Percentiles rank a stretch among this genome's conserved stretches.
Conservation (phyloP, 2,888 invertebrate species). For the Drymonia ruficornis region DNA sequence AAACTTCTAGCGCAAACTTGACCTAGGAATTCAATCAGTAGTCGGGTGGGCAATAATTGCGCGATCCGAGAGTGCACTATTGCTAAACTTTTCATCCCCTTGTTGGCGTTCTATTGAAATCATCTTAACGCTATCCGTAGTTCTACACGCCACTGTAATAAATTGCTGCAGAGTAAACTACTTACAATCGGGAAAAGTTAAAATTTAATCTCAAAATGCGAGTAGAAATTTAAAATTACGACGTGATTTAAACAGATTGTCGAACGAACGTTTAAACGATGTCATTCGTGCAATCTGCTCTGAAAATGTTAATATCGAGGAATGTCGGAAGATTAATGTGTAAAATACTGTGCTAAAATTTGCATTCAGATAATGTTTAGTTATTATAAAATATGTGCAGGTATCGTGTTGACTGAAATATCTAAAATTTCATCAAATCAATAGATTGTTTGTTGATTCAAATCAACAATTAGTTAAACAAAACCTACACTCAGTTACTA, state of each 20-base stretch:
- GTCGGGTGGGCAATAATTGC: conserved; percentile 76
- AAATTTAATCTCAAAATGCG: conserved; percentile 75
- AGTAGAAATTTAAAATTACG: conserved; percentile 66
- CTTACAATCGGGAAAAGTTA: conserved; percentile 70
- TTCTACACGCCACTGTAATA: conserved; percentile 68
- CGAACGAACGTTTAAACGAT: conserved; percentile 40
- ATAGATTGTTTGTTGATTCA: too few species aligned
- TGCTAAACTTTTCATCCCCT: conserved; percentile 74
- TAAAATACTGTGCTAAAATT: conserved; percentile 20
- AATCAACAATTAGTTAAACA: too few species aligned
- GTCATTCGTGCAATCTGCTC: conserved; percentile 47
- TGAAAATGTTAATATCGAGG: conserved; percentile 36
- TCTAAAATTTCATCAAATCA: too few species aligned
- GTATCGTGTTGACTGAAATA: not conserved
- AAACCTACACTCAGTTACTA: too few species aligned
- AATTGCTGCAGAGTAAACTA: conserved; percentile 69
- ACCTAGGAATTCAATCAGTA: conserved; percentile 81
- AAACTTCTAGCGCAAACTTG: conserved; percentile 74
- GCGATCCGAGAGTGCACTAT: conserved; percentile 70
- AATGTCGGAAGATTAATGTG: conserved; percentile 37
- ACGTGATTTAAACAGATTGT: conserved; percentile 52
- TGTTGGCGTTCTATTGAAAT: conserved; percentile 78
- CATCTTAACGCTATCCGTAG: conserved; percentile 72
- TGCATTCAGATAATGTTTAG: not conserved
- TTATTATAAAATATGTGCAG: not conserved